These are phyloP conservation scores for Periplaneta americana DNA, from an alignment of 1,140 invertebrate genomes.

Conservation along the genomic window DNA sequence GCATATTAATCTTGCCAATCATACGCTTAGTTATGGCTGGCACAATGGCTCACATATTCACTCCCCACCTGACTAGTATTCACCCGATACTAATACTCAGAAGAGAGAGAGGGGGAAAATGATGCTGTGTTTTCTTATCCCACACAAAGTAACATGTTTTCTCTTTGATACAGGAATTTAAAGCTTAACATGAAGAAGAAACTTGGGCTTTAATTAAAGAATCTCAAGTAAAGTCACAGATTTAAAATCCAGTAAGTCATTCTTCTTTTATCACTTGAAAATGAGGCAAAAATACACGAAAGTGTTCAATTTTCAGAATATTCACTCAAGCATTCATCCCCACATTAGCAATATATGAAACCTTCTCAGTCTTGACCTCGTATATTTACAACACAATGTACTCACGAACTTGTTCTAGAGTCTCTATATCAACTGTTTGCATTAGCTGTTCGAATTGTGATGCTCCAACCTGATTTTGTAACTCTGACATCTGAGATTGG, in stretches of 20 bases:
- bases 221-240: not conserved
- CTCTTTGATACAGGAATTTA: too few relatives aligned
- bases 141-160: too few relatives aligned
- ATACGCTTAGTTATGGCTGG: too few relatives aligned
- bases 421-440: conserved; percentile 56
- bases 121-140: too few relatives aligned
- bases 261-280: not conserved
- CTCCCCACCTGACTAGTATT: too few relatives aligned
- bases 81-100: too few relatives aligned
- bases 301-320: not conserved
- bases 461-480: conserved; percentile 58
- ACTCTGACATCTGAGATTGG: conserved; percentile 57
- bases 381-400: conserved; percentile 48
- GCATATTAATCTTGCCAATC: too few relatives aligned
- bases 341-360: not conserved
- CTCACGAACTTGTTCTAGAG: conserved; percentile 56
- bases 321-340: not conserved
- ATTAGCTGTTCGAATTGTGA: conserved; percentile 65
- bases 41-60: too few relatives aligned
- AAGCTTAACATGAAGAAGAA: too few relatives aligned
- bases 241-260: not conserved
- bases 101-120: too few relatives aligned
- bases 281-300: not conserved
- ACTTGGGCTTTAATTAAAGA: too few relatives aligned
- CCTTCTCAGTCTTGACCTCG: conserved; percentile 13